Base-by-base conservation (phyloP, 2,113 vertebrate genomes). In the Serinus canaria region DNA sequence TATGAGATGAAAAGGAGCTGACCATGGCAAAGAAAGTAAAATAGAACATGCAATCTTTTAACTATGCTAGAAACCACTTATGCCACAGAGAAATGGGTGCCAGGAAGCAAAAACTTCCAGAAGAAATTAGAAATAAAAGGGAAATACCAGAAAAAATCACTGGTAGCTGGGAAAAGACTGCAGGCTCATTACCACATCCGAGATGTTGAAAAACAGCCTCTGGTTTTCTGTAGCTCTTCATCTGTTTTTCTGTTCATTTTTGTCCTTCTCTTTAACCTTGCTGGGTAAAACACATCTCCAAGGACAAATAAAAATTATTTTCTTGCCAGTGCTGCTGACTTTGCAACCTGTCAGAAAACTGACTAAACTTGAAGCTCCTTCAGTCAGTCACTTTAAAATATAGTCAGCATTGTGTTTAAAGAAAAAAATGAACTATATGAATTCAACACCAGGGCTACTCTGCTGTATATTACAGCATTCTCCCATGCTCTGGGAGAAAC, bases 181-280 rank as follows among this genome's bases (percentile, higher is more conserved):
- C 37, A 91, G 72, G 39, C 50, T 86, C 27, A 78, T 93, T 89
- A 87, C 68, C 60, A 89, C 79, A 83, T 82, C 81, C 31, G 20
- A 92, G 82, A 64, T 89, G 74, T 3, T 82, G 70, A 83, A 88
- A 81, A 92, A 56, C 86, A 83, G 47, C 81, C 72, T 24, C 41
- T 72, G 64, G 77, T 83, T 94, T 95, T 90, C 83, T 93, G 77
- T 89, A 78, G 62, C 83, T 91, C 90, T 95, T 97, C 90, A 87
- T 94, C 82, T 95, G 63, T 83, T 95, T 94, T 94, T 86, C 80
- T 95, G 81, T 94, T 95, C 95, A 67, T 90, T 96, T 95, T 88
- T 92, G 96, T 97, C 94, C 94, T 97, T 95, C 94, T 96, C 87
- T 96, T 96, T 96, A 97, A 97, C 96, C 96, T 97, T 96, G 95